A percentile compares a stretch with the other conserved stretches of the same genome.
phyloP scores from a whole-genome alignment of 2,888 invertebrate genomes.

The Thera britannica region DNA sequence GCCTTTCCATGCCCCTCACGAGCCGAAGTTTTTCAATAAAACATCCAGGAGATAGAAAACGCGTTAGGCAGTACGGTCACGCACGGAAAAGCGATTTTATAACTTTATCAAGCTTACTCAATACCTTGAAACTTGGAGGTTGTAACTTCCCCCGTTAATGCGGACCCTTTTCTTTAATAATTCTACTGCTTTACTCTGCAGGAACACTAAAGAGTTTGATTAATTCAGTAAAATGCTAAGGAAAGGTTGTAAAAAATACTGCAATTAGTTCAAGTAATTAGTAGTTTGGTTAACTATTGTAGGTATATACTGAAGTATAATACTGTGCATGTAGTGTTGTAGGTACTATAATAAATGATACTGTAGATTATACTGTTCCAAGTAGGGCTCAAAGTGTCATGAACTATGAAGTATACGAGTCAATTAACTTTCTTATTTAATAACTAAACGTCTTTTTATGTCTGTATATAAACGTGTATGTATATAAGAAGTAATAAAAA shows the following conservation, averaged over 20 bases:
- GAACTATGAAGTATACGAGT: too few species aligned
- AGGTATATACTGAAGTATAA: too few species aligned
- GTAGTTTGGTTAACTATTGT: too few species aligned
- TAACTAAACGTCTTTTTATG: background rate
- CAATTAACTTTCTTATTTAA: background rate
- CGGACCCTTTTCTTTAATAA: constrained; percentile 38
- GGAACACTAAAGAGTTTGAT: constrained; percentile 28
- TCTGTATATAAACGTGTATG: too few species aligned
- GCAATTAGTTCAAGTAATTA: too few species aligned
- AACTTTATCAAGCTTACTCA: constrained; percentile 75
- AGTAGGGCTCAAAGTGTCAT: too few species aligned
- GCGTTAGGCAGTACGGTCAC: constrained; percentile 77
- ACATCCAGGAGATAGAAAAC: constrained; percentile 68
- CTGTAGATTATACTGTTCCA: too few species aligned
- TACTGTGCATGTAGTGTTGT: too few species aligned
- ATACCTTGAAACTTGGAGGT: constrained; percentile 59
- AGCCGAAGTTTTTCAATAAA: constrained; percentile 82
- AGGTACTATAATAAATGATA: too few species aligned
- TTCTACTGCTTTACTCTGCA: constrained; percentile 18
- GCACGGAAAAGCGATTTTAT: constrained; percentile 79
- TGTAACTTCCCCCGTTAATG: constrained; percentile 43
- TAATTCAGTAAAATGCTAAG: constrained; percentile 6
- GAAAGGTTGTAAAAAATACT: constrained; percentile 2
- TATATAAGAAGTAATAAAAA: too few species aligned
- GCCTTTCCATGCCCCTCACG: constrained; percentile 76